phyloP scores from a whole-genome alignment of 2,113 vertebrate species.

The Vanacampus margaritifer region DNA sequence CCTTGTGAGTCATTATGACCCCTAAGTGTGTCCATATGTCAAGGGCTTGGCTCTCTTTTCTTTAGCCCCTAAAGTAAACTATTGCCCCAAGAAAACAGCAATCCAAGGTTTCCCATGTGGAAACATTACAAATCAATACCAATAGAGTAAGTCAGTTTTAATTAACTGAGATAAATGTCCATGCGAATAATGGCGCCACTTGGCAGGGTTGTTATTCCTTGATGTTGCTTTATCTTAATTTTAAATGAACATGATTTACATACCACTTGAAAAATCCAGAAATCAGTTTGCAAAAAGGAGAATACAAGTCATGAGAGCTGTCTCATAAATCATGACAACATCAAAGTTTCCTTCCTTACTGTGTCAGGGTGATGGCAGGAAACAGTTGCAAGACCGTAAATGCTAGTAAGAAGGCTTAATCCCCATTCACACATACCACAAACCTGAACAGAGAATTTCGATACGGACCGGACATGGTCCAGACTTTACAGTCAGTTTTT shows the following conservation, averaged over 20 bases:
- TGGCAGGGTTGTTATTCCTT: background rate
- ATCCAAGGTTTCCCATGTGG: conserved; percentile 25
- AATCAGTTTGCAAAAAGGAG: conserved; percentile 24
- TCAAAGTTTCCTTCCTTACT: conserved; percentile 40
- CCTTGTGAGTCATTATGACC: conserved; percentile 61
- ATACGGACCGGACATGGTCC: background rate
- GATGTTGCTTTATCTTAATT: conserved; percentile 24
- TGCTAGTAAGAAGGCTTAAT: conserved; percentile 10
- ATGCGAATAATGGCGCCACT: no score
- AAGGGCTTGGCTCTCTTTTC: conserved; percentile 23
- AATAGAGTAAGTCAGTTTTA: conserved; percentile 23
- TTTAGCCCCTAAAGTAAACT: conserved; percentile 36
- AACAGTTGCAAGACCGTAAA: conserved; percentile 40
- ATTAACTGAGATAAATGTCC: conserved; percentile 15
- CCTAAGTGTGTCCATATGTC: conserved; percentile 42
- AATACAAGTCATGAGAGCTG: conserved; percentile 33
- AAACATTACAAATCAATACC: conserved; percentile 34
- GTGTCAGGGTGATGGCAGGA: conserved; percentile 40
- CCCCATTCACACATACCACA: background rate
- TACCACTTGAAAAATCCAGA: background rate
- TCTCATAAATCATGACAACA: conserved; percentile 48
- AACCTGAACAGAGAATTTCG: background rate
- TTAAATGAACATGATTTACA: conserved; percentile 7
- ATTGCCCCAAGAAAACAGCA: conserved; percentile 32
- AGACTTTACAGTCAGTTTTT: background rate